Evolutionary conservation across 2,888 invertebrate species (phyloP), one percentile per base, ranked within the genome.

Genomic region (Chymomyza fuscimana): DNA sequence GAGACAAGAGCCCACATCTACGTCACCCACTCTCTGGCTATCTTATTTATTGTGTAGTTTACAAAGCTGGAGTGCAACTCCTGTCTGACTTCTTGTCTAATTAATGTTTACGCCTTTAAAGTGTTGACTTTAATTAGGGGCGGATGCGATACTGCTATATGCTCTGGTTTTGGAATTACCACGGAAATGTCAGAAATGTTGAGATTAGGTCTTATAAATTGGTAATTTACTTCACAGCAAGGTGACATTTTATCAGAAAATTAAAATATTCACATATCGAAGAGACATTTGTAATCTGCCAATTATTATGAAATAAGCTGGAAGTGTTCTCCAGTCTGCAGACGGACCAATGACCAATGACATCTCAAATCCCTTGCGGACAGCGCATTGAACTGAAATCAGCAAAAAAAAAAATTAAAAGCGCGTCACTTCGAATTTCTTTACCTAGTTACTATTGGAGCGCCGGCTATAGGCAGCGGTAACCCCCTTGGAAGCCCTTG

Each of bases 231-330:
- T 19, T 19, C 19, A 19, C 2, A 19, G 19, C 19, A 19, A 19
- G 19, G 19, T 19, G 19, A 25, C 25, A 25, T 4, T 25, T 25
- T 25, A 25, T 25, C 4, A 25, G 4, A 25, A 25, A 4, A 25
- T 25, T 25, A 4, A 25, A 25, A 25, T 25, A 25, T 1, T 25
- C 36, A 36, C 9, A 36, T 7, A 36, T 7, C 80, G 60, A 86
- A 81, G 84, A 82, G 84, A 83, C 86, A 83, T 83, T 83, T 83
- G 86, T 84, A 84, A 83, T 82, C 86, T 83, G 83, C 86, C 86
- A 83, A 83, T 83, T 83, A 83, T 83, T 83, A 83, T 83, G 83
- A 83, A 83, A 82, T 74, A 72, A 72, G 63, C 61, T 78, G 82
- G 78, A 79, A 74, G 72, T 63, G 61, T 12, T 3, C 40, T 46